Base-by-base conservation (phyloP, 1,140 invertebrate genomes). In the Musca vetustissima region DNA sequence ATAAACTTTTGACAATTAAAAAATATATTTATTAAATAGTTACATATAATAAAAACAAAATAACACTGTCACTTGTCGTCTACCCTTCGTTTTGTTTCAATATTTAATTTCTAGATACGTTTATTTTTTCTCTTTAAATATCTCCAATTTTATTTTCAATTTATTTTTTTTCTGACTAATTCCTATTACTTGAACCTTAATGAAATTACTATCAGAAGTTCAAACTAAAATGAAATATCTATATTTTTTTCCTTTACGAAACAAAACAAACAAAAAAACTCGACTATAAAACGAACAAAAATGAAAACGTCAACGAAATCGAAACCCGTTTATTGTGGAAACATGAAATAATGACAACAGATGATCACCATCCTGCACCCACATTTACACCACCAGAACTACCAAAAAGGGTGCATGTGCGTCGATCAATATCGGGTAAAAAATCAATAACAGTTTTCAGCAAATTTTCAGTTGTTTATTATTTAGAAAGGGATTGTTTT, bases 321-420 rank as follows among this genome's bases (percentile, higher is more conserved):
- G 8, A 55, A 52, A 43, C 36, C 75, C 73, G 75, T 74, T 76
- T 70, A 71, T 32, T 64, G 61, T 55, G 49, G 53, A 74, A 43
- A 43, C 36, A 11, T 43, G 36, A 43, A 73, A 74, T 76, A 78
- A 81, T 89, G 91, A 90, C 93, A 93, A 88, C 92, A 94, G 92
- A 94, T 93, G 92, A 94, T 87, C 91, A 93, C 88, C 92, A 93
- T 89, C 92, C 91, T 89, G 92, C 92, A 87, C 92, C 93, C 86
- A 94, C 93, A 87, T 95, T 94, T 89, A 96, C 93, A 87, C 93
- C 93, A 88, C 93, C 94, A 89, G 94, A 96, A 91, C 92, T 96
- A 88, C 93, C 93, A 87, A 96, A 96, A 90, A 92, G 93, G 90
- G 93, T 94, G 89, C 93, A 95, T 91, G 89, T 94, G 85, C 89